Evolutionary conservation across 53 echinoderm and acorn worm genomes (phyloP).

Genomic region (Zoroaster sp.): DNA sequence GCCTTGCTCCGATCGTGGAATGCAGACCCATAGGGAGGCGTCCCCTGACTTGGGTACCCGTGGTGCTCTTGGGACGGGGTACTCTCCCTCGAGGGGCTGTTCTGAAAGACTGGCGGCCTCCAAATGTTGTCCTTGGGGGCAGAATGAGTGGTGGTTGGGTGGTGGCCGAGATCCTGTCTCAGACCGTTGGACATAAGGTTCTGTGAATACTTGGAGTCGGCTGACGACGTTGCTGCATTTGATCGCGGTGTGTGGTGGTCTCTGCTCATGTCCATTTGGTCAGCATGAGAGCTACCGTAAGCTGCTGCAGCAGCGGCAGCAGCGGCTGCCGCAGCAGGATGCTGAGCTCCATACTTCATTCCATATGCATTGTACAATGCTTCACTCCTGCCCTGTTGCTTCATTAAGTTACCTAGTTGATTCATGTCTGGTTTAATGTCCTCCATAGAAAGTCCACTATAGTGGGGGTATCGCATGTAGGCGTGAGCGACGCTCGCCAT

Average conservation of each 20-base stretch:
- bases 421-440: slow-evolving; percentile 70
- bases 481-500: slow-evolving; percentile 44
- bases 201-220: slow-evolving; percentile 58
- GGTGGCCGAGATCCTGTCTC: slow-evolving; percentile 66
- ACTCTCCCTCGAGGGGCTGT: slow-evolving; percentile 69
- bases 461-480: slow-evolving; percentile 54
- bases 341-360: slow-evolving; percentile 36
- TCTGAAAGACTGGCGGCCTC: slow-evolving; percentile 93
- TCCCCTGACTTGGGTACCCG: slow-evolving; percentile 36
- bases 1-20: slow-evolving; percentile 34
- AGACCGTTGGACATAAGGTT: slow-evolving; percentile 62
- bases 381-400: slow-evolving; percentile 26
- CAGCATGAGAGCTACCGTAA: slow-evolving; percentile 4
- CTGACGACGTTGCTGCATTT: neutral
- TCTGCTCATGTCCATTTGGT: slow-evolving; percentile 48
- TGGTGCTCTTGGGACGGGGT: slow-evolving; percentile 54
- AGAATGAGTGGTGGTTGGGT: slow-evolving; percentile 47
- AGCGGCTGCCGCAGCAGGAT: slow-evolving; percentile 25
- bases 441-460: slow-evolving; percentile 47
- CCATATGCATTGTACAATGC: slow-evolving; percentile 37
- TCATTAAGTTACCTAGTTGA: slow-evolving; percentile 53
- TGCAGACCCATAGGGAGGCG: slow-evolving; percentile 32
- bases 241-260: slow-evolving; percentile 52
- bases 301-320: slow-evolving; percentile 21
- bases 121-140: slow-evolving; percentile 77